These are phyloP conservation scores for Stichopus chloronotus DNA, from an alignment of 35 echinoderm and acorn worm genomes.

Conservation along the genomic window DNA sequence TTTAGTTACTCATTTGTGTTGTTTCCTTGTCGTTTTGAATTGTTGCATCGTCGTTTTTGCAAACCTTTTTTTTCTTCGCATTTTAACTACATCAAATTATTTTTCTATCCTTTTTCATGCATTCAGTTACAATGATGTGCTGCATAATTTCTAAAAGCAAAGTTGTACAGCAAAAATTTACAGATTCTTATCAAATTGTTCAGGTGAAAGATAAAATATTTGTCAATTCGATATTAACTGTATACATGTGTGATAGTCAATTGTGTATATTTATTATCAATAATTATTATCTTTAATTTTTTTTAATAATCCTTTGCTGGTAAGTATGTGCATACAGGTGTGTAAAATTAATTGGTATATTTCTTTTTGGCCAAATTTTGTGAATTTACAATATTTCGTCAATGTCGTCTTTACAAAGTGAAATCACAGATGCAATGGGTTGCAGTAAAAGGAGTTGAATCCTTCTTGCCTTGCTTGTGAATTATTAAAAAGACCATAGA, in stretches of 20 bases:
- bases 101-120: conserved; percentile 23
- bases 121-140: conserved; percentile 6
- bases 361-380: too few relatives aligned
- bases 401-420: too few relatives aligned
- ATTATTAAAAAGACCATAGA: too few relatives aligned
- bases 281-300: not conserved
- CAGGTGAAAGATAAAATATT: not conserved
- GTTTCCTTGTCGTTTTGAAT: not conserved
- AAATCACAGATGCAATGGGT: too few relatives aligned
- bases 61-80: not conserved
- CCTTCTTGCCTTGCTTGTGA: too few relatives aligned
- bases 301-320: not conserved
- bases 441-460: too few relatives aligned
- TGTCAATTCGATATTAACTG: not conserved
- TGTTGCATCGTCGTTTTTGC: not conserved
- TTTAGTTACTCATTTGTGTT: not conserved
- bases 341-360: too few relatives aligned
- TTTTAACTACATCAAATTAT: conserved; percentile 5
- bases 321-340: not conserved
- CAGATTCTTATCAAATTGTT: conserved; percentile 15
- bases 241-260: not conserved
- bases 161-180: not conserved
- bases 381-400: too few relatives aligned
- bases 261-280: conserved; percentile 8
- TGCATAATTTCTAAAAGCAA: conserved; percentile 23